Conservation (phyloP, 2,888 invertebrate species). For the Chorisops tibialis region DNA sequence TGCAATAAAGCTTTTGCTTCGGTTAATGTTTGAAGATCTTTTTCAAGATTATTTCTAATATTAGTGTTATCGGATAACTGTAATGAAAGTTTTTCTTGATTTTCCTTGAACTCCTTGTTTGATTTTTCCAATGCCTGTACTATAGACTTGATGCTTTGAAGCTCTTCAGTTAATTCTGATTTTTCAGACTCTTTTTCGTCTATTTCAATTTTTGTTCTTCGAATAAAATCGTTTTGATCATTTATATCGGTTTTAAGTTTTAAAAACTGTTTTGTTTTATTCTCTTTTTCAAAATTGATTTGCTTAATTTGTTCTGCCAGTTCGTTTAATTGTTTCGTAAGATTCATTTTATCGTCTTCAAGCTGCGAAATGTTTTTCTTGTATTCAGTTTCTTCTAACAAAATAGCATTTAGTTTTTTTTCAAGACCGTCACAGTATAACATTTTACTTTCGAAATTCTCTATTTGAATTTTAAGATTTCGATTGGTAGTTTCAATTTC, state of each 20-base stretch:
- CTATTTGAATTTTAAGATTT: too few relatives aligned
- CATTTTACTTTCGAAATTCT: too few relatives aligned
- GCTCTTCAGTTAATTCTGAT: not conserved
- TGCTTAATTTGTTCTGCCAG: too few relatives aligned
- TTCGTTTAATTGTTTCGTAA: not conserved
- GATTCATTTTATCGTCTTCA: not conserved
- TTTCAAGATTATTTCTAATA: not conserved
- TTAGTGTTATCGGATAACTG: not conserved
- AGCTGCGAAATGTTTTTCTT: not conserved
- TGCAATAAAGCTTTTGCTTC: slow-evolving; percentile 46
- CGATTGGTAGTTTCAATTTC: too few relatives aligned
- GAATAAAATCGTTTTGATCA: slow-evolving; percentile 1
- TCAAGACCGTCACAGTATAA: too few relatives aligned
- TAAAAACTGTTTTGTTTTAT: too few relatives aligned
- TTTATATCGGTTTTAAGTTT: not conserved
- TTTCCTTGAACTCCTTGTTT: slow-evolving; percentile 27
- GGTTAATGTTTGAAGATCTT: not conserved
- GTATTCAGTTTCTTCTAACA: too few relatives aligned
- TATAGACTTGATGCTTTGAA: slow-evolving; percentile 1
- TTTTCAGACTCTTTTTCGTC: slow-evolving; percentile 9
- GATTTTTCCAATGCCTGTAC: slow-evolving; percentile 10
- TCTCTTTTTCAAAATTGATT: too few relatives aligned
- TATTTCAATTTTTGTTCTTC: not conserved
- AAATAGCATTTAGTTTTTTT: too few relatives aligned
- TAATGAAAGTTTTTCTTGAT: not conserved